Evolutionary conservation across 2,888 invertebrate genomes (phyloP), one percentile per base, ranked within the genome.

Genomic region (Ctena decussata): DNA sequence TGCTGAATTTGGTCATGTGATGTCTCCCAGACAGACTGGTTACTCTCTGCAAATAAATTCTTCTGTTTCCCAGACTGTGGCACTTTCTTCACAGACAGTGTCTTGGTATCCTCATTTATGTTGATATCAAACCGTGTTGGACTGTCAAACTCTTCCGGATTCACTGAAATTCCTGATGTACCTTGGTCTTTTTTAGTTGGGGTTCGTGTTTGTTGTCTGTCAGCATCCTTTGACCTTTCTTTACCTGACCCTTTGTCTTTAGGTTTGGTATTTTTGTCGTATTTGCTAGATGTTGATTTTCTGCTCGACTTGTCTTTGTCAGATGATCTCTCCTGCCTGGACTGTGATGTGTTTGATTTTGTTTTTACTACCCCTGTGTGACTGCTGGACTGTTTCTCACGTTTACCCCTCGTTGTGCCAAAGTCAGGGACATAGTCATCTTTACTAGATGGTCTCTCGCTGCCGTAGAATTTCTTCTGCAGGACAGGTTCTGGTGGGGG

Each of bases 401-500:
- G 85, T 35, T 53, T 77, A 2, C 85, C 84, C 60, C 87, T 75
- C 12, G 78, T 74, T 32, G 85, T 44, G 0, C 85, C 84, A 1
- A 86, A 73, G 44, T 85, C 85, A 8, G 89, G 86, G 18, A 70
- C 44, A 60, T 82, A 85, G 11, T 85, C 83, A 32, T 89, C 88
- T 71, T 84, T 83, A 46, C 57, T 65, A 18, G 74, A n/a, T 21
- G 82, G 82, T 72, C 82, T 77, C 35, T 93, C 93, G 81, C 92
- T 92, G 27, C 93, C 93, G 41, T 92, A 93, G 76, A 89, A 93
- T 80, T 94, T 94, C 73, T 91, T 91, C 86, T 93, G 92, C 1
- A 91, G 86, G 79, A 89, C 90, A 0, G 89, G 91, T 18, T 87
- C 85, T 12, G 85, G 87, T 30, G 89, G 82, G 1, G 89, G 84